phyloP scores from a whole-genome alignment of 2,113 vertebrate species.

The Monopterus albus region DNA sequence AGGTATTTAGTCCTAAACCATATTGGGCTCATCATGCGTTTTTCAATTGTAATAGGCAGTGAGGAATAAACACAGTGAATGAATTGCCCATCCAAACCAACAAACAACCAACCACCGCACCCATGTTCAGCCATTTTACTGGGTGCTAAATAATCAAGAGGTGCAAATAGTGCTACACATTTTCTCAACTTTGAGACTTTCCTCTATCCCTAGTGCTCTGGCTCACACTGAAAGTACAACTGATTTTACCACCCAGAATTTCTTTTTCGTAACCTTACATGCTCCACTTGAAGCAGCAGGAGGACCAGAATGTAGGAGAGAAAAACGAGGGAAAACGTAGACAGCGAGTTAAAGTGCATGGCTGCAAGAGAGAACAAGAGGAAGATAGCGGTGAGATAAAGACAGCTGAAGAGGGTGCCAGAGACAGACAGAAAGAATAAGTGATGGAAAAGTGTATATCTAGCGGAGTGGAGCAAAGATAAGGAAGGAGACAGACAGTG shows the following conservation, averaged over 20 bases:
- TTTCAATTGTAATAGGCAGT: constrained; percentile 30
- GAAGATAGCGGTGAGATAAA: constrained; percentile 52
- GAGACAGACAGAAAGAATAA: constrained; percentile 40
- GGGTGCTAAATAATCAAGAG: constrained; percentile 18
- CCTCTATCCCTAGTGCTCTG: constrained; percentile 23
- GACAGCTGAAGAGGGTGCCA: constrained; percentile 39
- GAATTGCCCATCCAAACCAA: not conserved
- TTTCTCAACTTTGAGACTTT: not conserved
- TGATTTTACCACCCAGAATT: constrained; percentile 59
- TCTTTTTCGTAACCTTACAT: constrained; percentile 46
- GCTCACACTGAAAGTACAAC: constrained; percentile 36
- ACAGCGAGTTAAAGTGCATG: constrained; percentile 49
- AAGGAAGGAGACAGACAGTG: constrained; percentile 21
- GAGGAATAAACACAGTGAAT: constrained; percentile 42
- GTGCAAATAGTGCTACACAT: constrained; percentile 2
- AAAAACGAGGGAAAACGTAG: constrained; percentile 28
- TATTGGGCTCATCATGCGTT: constrained; percentile 54
- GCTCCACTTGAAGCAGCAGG: constrained; percentile 31
- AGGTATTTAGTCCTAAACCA: constrained; percentile 55
- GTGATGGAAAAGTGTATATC: constrained; percentile 49
- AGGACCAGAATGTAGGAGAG: constrained; percentile 37
- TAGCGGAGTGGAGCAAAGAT: constrained; percentile 46
- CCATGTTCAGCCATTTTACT: not conserved
- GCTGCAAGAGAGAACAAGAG: constrained; percentile 35
- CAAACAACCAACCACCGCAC: too few relatives aligned